These are phyloP conservation scores for Stenotaenia linearis DNA, from an alignment of 2,888 invertebrate species.

Conservation along the genomic window DNA sequence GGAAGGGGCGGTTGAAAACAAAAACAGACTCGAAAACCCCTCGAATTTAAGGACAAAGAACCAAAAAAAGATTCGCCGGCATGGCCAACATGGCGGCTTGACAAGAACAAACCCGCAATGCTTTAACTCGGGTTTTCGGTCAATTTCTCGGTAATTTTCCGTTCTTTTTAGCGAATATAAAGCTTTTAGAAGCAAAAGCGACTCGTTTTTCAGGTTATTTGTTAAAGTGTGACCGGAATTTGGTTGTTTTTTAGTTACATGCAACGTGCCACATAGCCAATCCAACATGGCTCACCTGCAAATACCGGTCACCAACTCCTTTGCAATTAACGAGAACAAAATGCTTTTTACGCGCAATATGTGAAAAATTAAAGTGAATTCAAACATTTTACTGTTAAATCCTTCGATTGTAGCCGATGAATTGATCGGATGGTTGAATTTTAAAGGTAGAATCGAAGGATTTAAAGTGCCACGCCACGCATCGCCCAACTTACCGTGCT, in stretches of 20 bases:
- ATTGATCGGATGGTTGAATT: neutral
- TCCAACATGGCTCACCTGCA: constrained; percentile 31
- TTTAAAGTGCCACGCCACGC: neutral
- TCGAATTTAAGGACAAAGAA: neutral
- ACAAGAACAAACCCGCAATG: neutral
- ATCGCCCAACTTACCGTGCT: constrained; percentile 28
- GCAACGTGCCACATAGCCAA: neutral
- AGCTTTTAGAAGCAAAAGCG: neutral
- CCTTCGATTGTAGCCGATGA: neutral
- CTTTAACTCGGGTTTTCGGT: neutral
- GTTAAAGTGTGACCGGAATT: too few relatives aligned
- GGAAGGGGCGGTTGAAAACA: too few relatives aligned
- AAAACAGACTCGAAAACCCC: too few relatives aligned
- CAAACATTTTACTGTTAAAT: neutral
- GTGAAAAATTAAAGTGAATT: neutral
- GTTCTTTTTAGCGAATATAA: neutral
- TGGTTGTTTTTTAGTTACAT: too few relatives aligned
- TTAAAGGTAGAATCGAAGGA: neutral
- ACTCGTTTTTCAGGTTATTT: neutral
- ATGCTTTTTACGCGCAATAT: neutral
- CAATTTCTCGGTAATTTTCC: neutral
- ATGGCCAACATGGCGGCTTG: constrained; percentile 32
- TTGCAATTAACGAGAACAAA: neutral
- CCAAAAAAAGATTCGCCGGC: neutral
- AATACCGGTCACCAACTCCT: neutral